Percentiles rank a stretch among this genome's conserved stretches.
phyloP scores from a whole-genome alignment of 2,113 vertebrate genomes.

The Hystrix brachyura region DNA sequence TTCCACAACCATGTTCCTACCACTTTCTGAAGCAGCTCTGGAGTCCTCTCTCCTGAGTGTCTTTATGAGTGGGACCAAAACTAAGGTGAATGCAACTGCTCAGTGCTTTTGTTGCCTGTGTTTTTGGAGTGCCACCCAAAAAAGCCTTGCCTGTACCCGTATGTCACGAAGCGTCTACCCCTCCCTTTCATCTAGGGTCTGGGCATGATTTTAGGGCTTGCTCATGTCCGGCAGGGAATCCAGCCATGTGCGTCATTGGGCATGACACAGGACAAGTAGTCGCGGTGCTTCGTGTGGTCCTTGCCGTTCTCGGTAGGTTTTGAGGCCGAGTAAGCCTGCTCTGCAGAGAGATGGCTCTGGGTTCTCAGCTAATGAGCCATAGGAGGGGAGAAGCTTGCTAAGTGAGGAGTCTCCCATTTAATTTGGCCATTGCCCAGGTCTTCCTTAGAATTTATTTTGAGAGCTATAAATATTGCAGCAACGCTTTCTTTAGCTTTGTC shows the following conservation, averaged over 20 bases:
- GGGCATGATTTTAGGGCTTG: too few relatives aligned
- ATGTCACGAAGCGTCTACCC: background rate
- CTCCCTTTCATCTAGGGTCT: background rate
- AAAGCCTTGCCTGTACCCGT: too few relatives aligned
- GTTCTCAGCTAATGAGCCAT: background rate
- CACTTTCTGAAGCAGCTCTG: background rate
- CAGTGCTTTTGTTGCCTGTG: background rate
- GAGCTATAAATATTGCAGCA: background rate
- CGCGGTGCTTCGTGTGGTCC: background rate
- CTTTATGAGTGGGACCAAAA: background rate
- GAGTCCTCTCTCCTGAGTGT: background rate
- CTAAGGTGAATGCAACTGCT: background rate
- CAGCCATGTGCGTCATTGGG: background rate
- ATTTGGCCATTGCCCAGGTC: background rate
- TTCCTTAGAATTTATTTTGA: constrained; percentile 53
- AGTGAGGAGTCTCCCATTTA: constrained; percentile 38
- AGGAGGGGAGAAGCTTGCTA: background rate
- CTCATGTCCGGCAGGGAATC: constrained; percentile 2
- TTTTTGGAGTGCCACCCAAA: background rate
- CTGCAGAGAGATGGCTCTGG: background rate
- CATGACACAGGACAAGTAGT: background rate
- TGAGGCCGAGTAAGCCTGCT: constrained; percentile 34
- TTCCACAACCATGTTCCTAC: background rate
- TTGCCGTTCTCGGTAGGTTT: constrained; percentile 13
- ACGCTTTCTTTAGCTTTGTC: constrained; percentile 32